Evolutionary conservation across 2,888 invertebrate species (phyloP).

Genomic region (Eumerus sabulonum): DNA sequence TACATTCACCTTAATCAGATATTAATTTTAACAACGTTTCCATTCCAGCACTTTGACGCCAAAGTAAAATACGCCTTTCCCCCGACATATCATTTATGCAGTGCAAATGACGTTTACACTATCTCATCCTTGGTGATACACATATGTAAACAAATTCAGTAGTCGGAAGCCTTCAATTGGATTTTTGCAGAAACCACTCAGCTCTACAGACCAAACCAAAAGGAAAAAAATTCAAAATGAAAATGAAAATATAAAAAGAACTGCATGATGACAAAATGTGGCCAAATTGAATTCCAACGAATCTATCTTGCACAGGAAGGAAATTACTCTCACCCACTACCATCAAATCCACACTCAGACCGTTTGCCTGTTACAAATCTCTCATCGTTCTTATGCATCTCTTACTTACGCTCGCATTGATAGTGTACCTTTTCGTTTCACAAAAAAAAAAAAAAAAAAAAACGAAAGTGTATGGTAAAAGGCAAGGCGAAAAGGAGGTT

Average conservation of each 20-base stretch:
- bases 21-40: no score
- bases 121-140: no score
- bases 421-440: slow-evolving; percentile 28
- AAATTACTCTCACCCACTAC: slow-evolving; percentile 35
- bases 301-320: slow-evolving; percentile 50
- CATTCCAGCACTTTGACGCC: no score
- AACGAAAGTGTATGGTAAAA: no score
- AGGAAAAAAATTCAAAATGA: slow-evolving; percentile 4
- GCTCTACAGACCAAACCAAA: background rate
- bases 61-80: no score
- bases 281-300: slow-evolving; percentile 61
- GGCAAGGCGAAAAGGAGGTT: no score
- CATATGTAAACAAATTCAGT: slow-evolving; percentile 1
- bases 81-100: no score
- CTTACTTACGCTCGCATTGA: background rate
- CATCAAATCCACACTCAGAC: slow-evolving; percentile 12
- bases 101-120: no score
- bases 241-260: slow-evolving; percentile 12
- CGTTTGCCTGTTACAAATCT: slow-evolving; percentile 2
- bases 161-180: slow-evolving; percentile 47
- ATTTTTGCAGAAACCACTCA: slow-evolving; percentile 34
- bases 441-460: background rate
- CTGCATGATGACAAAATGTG: slow-evolving; percentile 17
- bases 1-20: no score
- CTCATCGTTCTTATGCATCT: slow-evolving; percentile 27